Percentiles rank a stretch among this genome's conserved stretches.
phyloP scores from a whole-genome alignment of 2,113 vertebrate genomes.

The Sprattus sprattus region DNA sequence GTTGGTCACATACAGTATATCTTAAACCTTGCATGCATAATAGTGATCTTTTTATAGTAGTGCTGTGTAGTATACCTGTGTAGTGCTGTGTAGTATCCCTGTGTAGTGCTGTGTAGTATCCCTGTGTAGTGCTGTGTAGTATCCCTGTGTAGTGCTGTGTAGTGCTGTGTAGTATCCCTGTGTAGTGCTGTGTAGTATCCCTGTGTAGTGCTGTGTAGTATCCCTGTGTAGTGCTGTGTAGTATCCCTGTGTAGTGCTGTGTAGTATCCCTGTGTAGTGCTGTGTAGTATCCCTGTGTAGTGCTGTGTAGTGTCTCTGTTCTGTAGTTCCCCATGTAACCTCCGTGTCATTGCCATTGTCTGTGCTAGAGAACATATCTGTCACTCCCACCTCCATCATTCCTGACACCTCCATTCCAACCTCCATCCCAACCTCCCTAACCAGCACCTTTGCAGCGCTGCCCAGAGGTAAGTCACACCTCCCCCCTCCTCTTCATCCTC shows the following conservation, averaged over 20 bases:
- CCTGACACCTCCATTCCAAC: conserved; percentile 2
- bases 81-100: background rate
- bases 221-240: no score
- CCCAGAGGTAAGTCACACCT: conserved; percentile 40
- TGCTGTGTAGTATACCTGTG: background rate
- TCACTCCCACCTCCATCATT: conserved; percentile 15
- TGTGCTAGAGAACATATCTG: conserved; percentile 32
- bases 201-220: no score
- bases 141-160: background rate
- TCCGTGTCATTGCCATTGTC: conserved; percentile 34
- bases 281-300: background rate
- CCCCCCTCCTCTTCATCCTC: background rate
- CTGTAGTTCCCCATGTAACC: conserved; percentile 25
- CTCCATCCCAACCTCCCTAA: conserved; percentile 4
- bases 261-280: no score
- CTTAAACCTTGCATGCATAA: background rate
- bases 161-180: no score
- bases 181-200: no score
- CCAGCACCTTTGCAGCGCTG: background rate
- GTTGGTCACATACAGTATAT: background rate
- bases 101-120: background rate
- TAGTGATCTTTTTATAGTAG: conserved; percentile 1
- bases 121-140: background rate
- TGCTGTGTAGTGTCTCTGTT: background rate
- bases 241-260: no score